These are phyloP conservation scores for Axis porcinus DNA, from an alignment of 2,113 vertebrate species.

Conservation along the genomic window DNA sequence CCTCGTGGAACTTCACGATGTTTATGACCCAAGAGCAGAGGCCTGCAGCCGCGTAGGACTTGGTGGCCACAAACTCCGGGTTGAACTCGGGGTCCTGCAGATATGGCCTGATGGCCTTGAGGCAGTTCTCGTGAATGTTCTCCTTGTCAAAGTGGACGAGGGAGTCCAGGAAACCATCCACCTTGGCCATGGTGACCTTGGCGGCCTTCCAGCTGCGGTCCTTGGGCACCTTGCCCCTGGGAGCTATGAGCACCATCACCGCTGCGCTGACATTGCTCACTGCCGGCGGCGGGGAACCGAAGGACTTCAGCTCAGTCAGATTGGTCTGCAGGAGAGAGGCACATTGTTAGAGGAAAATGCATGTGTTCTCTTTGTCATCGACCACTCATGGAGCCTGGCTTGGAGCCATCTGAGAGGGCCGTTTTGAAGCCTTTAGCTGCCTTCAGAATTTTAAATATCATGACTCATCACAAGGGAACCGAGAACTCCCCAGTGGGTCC, in stretches of 20 bases:
- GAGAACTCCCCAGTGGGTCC: slow-evolving; percentile 39
- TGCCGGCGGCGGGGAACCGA: slow-evolving; percentile 88
- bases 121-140: slow-evolving; percentile 92
- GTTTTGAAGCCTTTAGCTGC: slow-evolving; percentile 52
- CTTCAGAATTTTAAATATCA: slow-evolving; percentile 69
- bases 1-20: slow-evolving; percentile 88
- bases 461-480: slow-evolving; percentile 62
- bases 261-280: slow-evolving; percentile 94
- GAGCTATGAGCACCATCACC: slow-evolving; percentile 92
- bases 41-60: slow-evolving; percentile 89
- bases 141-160: slow-evolving; percentile 93
- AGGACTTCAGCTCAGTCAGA: slow-evolving; percentile 94
- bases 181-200: slow-evolving; percentile 90
- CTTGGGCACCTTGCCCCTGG: slow-evolving; percentile 88
- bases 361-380: slow-evolving; percentile 57
- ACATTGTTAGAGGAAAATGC: slow-evolving; percentile 62
- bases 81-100: slow-evolving; percentile 91
- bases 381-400: slow-evolving; percentile 50
- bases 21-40: slow-evolving; percentile 99
- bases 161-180: slow-evolving; percentile 92
- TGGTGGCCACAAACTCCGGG: slow-evolving; percentile 89
- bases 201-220: slow-evolving; percentile 97
- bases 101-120: slow-evolving; percentile 92
- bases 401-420: slow-evolving; percentile 46
- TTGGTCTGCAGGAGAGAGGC: slow-evolving; percentile 86